Percentiles rank a stretch among this genome's conserved stretches.
phyloP scores from a whole-genome alignment of 2,113 vertebrate genomes.

The Lepisosteus osseus region DNA sequence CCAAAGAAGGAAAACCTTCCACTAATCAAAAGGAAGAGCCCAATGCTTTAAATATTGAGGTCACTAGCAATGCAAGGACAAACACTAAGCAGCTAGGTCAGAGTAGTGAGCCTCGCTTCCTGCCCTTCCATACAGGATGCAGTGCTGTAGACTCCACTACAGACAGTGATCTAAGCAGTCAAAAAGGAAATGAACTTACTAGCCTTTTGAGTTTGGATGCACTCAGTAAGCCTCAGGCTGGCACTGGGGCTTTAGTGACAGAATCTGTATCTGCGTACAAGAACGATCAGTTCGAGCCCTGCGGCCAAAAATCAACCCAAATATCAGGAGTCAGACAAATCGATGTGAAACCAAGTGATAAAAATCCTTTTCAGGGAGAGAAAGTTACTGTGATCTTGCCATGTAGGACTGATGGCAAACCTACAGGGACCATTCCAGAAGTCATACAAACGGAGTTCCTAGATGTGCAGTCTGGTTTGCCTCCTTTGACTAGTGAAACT shows the following conservation, averaged over 20 bases:
- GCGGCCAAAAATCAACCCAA: slow-evolving; percentile 43
- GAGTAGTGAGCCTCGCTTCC: slow-evolving; percentile 59
- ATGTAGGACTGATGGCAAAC: slow-evolving; percentile 46
- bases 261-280: slow-evolving; percentile 47
- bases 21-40: slow-evolving; percentile 63
- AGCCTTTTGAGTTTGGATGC: slow-evolving; percentile 60
- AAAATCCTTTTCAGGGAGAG: slow-evolving; percentile 53
- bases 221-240: slow-evolving; percentile 67
- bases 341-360: slow-evolving; percentile 61
- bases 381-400: slow-evolving; percentile 58
- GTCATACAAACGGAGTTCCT: not conserved
- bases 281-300: slow-evolving; percentile 47
- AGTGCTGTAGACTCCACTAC: slow-evolving; percentile 58
- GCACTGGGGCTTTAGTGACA: slow-evolving; percentile 61
- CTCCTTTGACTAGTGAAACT: slow-evolving; percentile 29
- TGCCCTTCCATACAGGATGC: slow-evolving; percentile 52
- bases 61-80: slow-evolving; percentile 65
- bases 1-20: slow-evolving; percentile 70
- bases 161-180: slow-evolving; percentile 56
- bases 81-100: slow-evolving; percentile 56
- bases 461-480: not conserved
- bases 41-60: slow-evolving; percentile 58
- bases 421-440: slow-evolving; percentile 2
- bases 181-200: slow-evolving; percentile 51
- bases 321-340: slow-evolving; percentile 50